phyloP scores from a whole-genome alignment of 1,140 invertebrate genomes.

The Solenopsis invicta region DNA sequence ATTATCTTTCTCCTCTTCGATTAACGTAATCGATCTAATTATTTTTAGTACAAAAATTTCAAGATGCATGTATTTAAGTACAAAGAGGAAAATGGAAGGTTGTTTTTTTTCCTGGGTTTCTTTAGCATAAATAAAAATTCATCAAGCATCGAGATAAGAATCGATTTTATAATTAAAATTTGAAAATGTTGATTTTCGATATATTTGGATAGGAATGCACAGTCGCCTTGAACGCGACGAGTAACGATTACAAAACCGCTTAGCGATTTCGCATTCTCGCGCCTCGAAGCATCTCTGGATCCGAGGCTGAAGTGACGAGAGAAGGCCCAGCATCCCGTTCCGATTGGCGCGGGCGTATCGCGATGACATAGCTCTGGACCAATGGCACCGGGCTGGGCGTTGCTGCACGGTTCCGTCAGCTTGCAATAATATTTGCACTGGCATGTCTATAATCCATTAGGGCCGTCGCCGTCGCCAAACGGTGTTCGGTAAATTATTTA shows the following conservation, averaged over 20 bases:
- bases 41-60: too few relatives aligned
- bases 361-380: constrained; percentile 74
- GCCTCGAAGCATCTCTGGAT: not conserved
- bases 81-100: too few relatives aligned
- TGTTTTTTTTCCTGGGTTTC: not conserved
- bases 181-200: not conserved
- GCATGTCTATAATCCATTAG: constrained; percentile 77
- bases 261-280: constrained; percentile 14
- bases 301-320: not conserved
- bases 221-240: not conserved
- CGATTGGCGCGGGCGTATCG: constrained; percentile 62
- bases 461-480: constrained; percentile 50
- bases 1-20: not conserved
- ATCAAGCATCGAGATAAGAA: not conserved
- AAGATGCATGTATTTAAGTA: too few relatives aligned
- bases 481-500: constrained; percentile 76
- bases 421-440: constrained; percentile 82
- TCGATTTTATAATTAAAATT: not conserved
- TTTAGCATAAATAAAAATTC: not conserved
- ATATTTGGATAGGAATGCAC: not conserved
- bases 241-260: constrained; percentile 13
- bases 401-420: constrained; percentile 62
- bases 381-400: constrained; percentile 69
- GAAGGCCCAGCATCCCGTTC: constrained; percentile 26
- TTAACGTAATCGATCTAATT: not conserved